Evolutionary conservation across 2,797 vertebrate species (phyloP).

Genomic region (Siniperca undulata): DNA sequence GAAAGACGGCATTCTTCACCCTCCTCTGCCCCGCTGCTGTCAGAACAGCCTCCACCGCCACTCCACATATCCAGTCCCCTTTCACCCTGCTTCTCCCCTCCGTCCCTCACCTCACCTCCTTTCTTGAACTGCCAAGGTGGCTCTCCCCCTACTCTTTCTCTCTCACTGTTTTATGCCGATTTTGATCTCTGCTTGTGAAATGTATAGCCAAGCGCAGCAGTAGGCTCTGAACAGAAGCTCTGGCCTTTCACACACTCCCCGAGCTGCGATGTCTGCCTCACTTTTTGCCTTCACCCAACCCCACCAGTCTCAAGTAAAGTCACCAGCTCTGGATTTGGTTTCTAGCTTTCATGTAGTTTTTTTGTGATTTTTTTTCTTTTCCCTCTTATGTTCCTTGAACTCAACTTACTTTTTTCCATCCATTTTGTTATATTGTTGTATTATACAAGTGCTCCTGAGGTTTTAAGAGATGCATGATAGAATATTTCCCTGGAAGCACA

Average conservation of each 20-base stretch:
- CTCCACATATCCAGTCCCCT: conserved; percentile 58
- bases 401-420: conserved; percentile 7
- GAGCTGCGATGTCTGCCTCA: conserved; percentile 62
- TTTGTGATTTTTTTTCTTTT: conserved; percentile 23
- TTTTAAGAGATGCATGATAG: conserved; percentile 59
- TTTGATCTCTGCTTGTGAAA: conserved; percentile 85
- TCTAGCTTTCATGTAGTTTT: conserved; percentile 63
- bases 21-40: conserved; percentile 77
- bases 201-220: conserved; percentile 73
- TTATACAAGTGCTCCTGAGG: conserved; percentile 41
- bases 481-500: conserved; percentile 64
- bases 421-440: conserved; percentile 22
- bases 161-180: conserved; percentile 74
- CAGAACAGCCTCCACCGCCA: conserved; percentile 68
- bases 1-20: conserved; percentile 78
- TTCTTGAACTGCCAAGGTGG: conserved; percentile 69
- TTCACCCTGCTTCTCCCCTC: conserved; percentile 39
- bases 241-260: conserved; percentile 81
- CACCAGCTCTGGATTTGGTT: conserved; percentile 61
- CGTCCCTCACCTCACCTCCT: conserved; percentile 47
- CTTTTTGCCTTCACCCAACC: conserved; percentile 60
- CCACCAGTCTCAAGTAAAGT: conserved; percentile 57
- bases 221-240: conserved; percentile 70
- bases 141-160: conserved; percentile 28
- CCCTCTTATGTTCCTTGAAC: conserved; percentile 42